phyloP scores from a whole-genome alignment of 1,140 invertebrate species.

The Sitobion miscanthi region DNA sequence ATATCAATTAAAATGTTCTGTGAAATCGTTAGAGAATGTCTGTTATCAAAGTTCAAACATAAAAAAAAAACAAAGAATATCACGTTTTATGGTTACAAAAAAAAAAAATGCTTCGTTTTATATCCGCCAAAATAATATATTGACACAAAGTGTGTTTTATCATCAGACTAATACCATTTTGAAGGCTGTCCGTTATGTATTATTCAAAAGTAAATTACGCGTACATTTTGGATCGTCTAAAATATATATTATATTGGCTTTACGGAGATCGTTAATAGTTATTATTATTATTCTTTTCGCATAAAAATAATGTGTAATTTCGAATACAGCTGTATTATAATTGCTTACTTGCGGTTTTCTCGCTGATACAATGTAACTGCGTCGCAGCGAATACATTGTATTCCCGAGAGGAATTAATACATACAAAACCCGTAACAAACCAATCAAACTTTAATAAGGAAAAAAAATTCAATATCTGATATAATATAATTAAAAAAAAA shows the following conservation, averaged over 20 bases:
- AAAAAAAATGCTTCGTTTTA: neutral
- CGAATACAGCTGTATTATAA: neutral
- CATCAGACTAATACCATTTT: neutral
- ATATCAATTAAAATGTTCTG: no score
- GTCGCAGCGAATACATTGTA: neutral
- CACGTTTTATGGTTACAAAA: no score
- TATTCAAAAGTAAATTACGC: neutral
- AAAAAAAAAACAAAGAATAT: no score
- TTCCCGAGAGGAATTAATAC: neutral
- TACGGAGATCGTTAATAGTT: neutral
- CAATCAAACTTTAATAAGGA: conserved; percentile 25
- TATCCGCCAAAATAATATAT: neutral
- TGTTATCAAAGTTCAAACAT: no score
- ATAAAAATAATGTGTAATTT: neutral
- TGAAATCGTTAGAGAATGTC: no score
- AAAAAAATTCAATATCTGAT: neutral
- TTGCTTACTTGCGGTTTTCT: neutral
- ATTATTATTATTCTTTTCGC: neutral
- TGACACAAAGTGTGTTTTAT: no score
- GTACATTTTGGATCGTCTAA: neutral
- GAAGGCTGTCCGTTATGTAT: neutral
- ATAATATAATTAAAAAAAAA: neutral
- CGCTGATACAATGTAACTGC: neutral
- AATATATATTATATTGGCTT: neutral
- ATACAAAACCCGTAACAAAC: neutral